Evolutionary conservation across 2,797 vertebrate species (phyloP).

Genomic region (Melanogrammus aeglefinus): DNA sequence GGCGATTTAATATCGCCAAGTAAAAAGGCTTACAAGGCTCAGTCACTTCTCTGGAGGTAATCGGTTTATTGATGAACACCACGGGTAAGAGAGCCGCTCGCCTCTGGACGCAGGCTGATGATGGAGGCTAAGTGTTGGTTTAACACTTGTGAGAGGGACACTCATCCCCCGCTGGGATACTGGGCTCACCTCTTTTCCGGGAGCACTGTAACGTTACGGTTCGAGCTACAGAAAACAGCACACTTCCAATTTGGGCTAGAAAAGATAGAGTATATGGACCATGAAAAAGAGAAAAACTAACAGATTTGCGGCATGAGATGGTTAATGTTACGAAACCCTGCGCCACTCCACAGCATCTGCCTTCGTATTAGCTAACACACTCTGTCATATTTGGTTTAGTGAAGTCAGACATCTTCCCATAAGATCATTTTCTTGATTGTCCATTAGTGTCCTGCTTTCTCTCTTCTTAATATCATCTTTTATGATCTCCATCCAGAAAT

Average conservation of each 20-base stretch:
- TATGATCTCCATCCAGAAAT: constrained; percentile 21
- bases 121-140: constrained; percentile 52
- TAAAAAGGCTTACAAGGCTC: constrained; percentile 77
- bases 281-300: neutral
- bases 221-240: neutral
- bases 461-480: constrained; percentile 32
- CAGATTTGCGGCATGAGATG: neutral
- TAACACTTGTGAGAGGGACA: constrained; percentile 35
- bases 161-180: constrained; percentile 26
- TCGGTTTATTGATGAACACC: constrained; percentile 74
- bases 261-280: neutral
- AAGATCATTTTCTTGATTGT: constrained; percentile 27
- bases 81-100: constrained; percentile 47
- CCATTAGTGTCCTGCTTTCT: constrained; percentile 15
- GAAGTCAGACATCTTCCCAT: constrained; percentile 15
- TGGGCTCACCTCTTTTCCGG: constrained; percentile 36
- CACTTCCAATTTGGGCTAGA: neutral
- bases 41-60: constrained; percentile 66
- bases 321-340: constrained; percentile 19
- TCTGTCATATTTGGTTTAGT: constrained; percentile 17
- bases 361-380: constrained; percentile 15
- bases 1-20: constrained; percentile 89
- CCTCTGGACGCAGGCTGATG: constrained; percentile 49
- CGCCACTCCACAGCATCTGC: constrained; percentile 31
- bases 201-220: neutral